phyloP scores from a whole-genome alignment of 2,797 vertebrate genomes.

The Crenuchus spilurus region DNA sequence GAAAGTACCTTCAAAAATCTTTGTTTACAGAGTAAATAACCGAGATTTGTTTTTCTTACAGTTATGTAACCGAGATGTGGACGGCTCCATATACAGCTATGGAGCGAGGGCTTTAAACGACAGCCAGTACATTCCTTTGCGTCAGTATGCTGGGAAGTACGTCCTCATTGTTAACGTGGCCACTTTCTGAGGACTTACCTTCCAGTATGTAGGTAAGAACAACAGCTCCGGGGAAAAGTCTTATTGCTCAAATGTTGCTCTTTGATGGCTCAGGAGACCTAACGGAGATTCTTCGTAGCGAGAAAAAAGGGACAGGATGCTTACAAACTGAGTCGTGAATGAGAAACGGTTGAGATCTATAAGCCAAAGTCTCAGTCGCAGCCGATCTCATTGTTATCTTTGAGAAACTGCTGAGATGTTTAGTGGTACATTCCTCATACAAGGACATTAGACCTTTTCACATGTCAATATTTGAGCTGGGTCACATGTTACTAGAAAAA shows the following conservation, averaged over 20 bases:
- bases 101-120: conserved; percentile 79
- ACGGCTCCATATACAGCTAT: conserved; percentile 81
- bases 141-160: conserved; percentile 77
- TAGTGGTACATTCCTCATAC: too few species aligned
- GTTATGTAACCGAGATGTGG: conserved; percentile 72
- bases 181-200: conserved; percentile 88
- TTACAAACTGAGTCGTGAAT: too few species aligned
- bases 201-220: conserved; percentile 88
- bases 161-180: conserved; percentile 93
- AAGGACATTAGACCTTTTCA: neutral
- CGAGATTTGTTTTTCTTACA: conserved; percentile 56
- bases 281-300: too few species aligned
- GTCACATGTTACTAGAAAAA: neutral
- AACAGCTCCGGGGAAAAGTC: too few species aligned
- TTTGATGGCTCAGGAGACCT: too few species aligned
- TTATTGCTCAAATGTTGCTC: too few species aligned
- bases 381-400: too few species aligned
- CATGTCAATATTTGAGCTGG: conserved; percentile 7
- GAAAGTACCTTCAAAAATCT: neutral
- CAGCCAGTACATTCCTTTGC: conserved; percentile 76
- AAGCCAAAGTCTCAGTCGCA: too few species aligned
- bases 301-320: too few species aligned
- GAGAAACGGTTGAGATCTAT: too few species aligned
- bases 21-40: neutral
- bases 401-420: too few species aligned